These are phyloP conservation scores for Acheta domesticus DNA, from an alignment of 2,888 invertebrate genomes.

Conservation along the genomic window DNA sequence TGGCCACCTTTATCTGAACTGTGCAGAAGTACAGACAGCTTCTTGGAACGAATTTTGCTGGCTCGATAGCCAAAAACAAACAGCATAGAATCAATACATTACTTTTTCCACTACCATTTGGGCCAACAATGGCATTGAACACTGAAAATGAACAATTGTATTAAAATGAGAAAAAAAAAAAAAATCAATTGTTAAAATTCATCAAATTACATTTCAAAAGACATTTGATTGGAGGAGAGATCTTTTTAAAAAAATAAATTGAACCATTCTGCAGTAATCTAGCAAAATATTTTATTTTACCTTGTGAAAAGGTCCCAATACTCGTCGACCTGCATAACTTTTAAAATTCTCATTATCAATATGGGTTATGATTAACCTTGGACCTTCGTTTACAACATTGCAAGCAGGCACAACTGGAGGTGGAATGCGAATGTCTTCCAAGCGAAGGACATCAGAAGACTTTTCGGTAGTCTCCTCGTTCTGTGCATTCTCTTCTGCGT, in stretches of 20 bases:
- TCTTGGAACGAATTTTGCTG: constrained; percentile 92
- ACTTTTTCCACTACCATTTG: constrained; percentile 98
- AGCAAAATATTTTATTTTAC: constrained; percentile 50
- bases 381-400: constrained; percentile 70
- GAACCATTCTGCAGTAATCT: not conserved
- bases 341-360: constrained; percentile 94
- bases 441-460: constrained; percentile 59
- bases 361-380: constrained; percentile 83
- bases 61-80: constrained; percentile 99
- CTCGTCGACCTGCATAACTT: constrained; percentile 83
- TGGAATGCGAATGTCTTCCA: constrained; percentile 81
- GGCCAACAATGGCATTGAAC: constrained; percentile 96
- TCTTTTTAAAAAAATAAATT: too few species aligned
- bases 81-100: constrained; percentile 97
- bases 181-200: not conserved
- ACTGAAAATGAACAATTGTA: constrained; percentile 56
- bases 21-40: constrained; percentile 88
- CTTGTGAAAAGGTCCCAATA: constrained; percentile 93
- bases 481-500: not conserved
- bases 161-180: not conserved
- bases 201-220: not conserved
- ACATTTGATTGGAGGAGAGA: too few species aligned
- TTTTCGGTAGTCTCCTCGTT: not conserved
- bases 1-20: constrained; percentile 78
- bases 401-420: constrained; percentile 58